Evolutionary conservation across 2,113 vertebrate species (phyloP).

Genomic region (Ginglymostoma cirratum): DNA sequence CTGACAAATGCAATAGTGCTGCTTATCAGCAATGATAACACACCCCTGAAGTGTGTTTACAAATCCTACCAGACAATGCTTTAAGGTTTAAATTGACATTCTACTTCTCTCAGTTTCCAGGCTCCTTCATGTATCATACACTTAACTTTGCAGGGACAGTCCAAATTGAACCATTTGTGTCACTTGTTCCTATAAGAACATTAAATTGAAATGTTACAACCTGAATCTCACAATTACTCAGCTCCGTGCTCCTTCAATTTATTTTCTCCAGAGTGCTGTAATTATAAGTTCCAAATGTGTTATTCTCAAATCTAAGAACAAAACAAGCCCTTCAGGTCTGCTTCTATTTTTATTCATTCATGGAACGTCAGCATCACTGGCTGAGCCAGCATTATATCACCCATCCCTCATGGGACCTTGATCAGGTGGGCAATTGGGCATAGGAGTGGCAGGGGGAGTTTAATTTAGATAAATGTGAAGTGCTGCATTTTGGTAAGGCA

Average conservation of each 20-base stretch:
- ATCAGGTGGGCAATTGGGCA: too few relatives aligned
- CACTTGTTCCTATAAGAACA: neutral
- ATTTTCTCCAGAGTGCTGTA: neutral
- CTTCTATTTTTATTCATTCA: neutral
- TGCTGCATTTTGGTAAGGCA: too few relatives aligned
- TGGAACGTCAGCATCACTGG: too few relatives aligned
- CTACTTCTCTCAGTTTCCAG: neutral
- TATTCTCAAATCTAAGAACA: neutral
- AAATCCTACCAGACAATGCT: neutral
- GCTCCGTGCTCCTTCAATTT: neutral
- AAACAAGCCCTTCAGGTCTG: neutral
- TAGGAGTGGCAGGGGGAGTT: too few relatives aligned
- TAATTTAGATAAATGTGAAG: too few relatives aligned
- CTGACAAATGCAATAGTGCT: neutral
- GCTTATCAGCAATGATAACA: neutral
- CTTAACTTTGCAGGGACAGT: neutral
- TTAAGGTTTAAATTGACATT: neutral
- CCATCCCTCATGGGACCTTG: too few relatives aligned
- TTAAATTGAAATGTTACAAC: neutral
- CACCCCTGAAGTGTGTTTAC: neutral
- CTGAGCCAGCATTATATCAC: too few relatives aligned
- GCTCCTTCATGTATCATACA: neutral
- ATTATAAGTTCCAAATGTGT: neutral
- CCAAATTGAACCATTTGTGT: slow-evolving; percentile 1
- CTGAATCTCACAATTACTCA: neutral